These are phyloP conservation scores for Leptinotarsa tumamoca DNA, from an alignment of 2,888 invertebrate genomes.

Conservation along the genomic window DNA sequence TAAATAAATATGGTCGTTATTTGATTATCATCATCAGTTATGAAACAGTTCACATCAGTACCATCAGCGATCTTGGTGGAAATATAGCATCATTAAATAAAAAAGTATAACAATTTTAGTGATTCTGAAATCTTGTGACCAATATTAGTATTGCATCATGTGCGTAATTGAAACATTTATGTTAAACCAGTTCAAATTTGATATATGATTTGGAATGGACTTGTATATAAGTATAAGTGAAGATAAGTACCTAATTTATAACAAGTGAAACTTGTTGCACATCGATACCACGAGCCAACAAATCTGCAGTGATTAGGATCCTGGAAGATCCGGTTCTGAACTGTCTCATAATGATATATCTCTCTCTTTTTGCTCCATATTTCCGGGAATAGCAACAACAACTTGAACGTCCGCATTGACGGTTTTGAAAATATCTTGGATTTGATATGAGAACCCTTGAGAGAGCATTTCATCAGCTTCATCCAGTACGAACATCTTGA, in stretches of 20 bases:
- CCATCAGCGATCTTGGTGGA: constrained; percentile 56
- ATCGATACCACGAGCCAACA: constrained; percentile 98
- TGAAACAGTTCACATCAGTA: constrained; percentile 44
- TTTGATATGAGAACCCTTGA: constrained; percentile 99
- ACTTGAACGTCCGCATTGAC: constrained; percentile 91
- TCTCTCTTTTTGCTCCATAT: constrained; percentile 98
- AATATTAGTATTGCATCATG: too few relatives aligned
- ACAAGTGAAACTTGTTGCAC: constrained; percentile 99
- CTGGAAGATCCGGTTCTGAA: constrained; percentile 99
- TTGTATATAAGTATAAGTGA: too few relatives aligned
- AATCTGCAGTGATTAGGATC: constrained; percentile 98
- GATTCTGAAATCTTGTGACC: too few relatives aligned
- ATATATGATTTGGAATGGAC: too few relatives aligned
- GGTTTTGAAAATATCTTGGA: constrained; percentile 97
- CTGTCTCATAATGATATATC: constrained; percentile 97
- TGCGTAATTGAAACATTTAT: too few relatives aligned
- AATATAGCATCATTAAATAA: constrained; percentile 42
- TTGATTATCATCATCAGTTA: constrained; percentile 28
- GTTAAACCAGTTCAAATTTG: too few relatives aligned
- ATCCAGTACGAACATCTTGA: constrained; percentile 98
- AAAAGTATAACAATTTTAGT: background rate
- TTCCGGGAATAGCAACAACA: constrained; percentile 98
- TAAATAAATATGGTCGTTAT: background rate
- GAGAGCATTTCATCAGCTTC: constrained; percentile 99
- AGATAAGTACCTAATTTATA: constrained; percentile 83